A percentile compares a stretch with the other conserved stretches of the same genome.
phyloP scores from a whole-genome alignment of 2,113 vertebrate genomes.

The Salvelinus sp. region DNA sequence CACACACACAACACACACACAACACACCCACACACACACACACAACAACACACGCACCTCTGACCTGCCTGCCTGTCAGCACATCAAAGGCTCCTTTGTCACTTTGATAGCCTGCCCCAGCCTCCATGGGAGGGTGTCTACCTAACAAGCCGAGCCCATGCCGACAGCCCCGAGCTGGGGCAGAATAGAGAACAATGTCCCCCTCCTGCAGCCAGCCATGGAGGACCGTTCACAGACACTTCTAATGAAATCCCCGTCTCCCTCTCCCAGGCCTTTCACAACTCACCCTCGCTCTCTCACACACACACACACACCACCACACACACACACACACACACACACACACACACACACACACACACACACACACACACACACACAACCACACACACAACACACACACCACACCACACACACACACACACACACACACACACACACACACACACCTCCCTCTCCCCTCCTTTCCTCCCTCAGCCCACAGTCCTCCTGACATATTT shows the following conservation, averaged over 20 bases:
- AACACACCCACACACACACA: slow-evolving; percentile 19
- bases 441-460: background rate
- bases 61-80: slow-evolving; percentile 60
- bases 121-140: slow-evolving; percentile 64
- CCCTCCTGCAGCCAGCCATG: slow-evolving; percentile 38
- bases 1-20: background rate
- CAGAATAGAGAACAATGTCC: slow-evolving; percentile 53
- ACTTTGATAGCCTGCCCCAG: slow-evolving; percentile 65
- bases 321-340: no score
- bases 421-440: background rate
- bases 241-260: slow-evolving; percentile 63
- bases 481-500: slow-evolving; percentile 25
- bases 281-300: no score
- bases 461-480: no score
- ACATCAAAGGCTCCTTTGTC: slow-evolving; percentile 70
- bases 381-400: slow-evolving; percentile 26
- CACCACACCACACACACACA: slow-evolving; percentile 21
- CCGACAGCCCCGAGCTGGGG: slow-evolving; percentile 51
- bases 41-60: slow-evolving; percentile 27
- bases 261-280: slow-evolving; percentile 19
- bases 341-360: background rate
- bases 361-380: slow-evolving; percentile 21
- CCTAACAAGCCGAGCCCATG: slow-evolving; percentile 56
- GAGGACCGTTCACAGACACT: slow-evolving; percentile 38
- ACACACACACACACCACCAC: no score